A percentile compares a stretch with the other conserved stretches of the same genome.
phyloP scores from a whole-genome alignment of 1,140 invertebrate genomes.

The Drosophila repleta region DNA sequence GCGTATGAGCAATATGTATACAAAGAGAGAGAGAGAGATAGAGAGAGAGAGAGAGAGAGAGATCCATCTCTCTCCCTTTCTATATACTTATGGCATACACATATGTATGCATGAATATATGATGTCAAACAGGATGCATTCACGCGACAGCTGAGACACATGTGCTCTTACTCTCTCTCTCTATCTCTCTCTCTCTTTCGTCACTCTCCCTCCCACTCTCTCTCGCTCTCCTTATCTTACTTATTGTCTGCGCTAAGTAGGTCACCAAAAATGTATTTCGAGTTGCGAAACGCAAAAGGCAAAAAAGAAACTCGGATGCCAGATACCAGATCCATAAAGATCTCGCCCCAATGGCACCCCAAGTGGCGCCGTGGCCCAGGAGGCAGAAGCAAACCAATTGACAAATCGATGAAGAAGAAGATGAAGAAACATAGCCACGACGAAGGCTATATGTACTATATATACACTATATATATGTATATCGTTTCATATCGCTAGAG shows the following conservation, averaged over 20 bases:
- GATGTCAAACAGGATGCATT: slow-evolving; percentile 9
- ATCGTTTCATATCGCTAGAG: too few relatives aligned
- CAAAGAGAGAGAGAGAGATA: too few relatives aligned
- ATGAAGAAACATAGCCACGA: too few relatives aligned
- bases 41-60: too few relatives aligned
- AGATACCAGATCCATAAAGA: neutral
- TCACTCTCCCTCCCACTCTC: neutral
- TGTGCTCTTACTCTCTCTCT: neutral
- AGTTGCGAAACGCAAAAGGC: neutral
- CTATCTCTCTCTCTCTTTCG: neutral
- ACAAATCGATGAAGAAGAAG: neutral
- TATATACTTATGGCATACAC: neutral
- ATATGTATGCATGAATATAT: neutral
- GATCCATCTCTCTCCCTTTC: too few relatives aligned
- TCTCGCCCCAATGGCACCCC: neutral
- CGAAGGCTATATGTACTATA: too few relatives aligned
- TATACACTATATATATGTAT: too few relatives aligned
- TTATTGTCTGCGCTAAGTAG: neutral
- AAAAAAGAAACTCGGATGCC: neutral
- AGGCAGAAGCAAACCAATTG: neutral
- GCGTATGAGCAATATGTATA: slow-evolving; percentile 7
- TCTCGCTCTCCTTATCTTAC: too few relatives aligned
- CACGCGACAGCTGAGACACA: slow-evolving; percentile 1
- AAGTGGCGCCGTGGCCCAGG: neutral
- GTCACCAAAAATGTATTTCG: slow-evolving; percentile 5